These are phyloP conservation scores for Anarhynchus alexandrinus DNA, from an alignment of 2,113 vertebrate species.

Conservation along the genomic window DNA sequence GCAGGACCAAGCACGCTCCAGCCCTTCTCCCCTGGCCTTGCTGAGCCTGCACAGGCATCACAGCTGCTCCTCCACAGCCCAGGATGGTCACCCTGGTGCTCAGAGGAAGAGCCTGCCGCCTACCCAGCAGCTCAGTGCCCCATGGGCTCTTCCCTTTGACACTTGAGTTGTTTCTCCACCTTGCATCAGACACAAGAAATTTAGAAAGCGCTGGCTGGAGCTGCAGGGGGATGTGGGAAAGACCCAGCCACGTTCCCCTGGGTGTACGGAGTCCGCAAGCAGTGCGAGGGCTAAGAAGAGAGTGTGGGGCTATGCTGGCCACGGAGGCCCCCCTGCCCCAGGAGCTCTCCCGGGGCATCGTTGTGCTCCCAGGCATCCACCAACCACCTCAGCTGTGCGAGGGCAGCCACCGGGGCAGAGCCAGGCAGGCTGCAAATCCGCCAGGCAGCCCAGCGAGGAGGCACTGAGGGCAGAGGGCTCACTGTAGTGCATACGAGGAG, in stretches of 20 bases:
- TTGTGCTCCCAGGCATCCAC: not conserved
- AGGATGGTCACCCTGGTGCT: not conserved
- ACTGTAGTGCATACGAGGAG: conserved; percentile 8
- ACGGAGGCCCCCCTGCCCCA: not conserved
- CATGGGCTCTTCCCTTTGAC: conserved; percentile 17
- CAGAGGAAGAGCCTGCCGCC: not conserved
- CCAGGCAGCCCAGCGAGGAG: conserved; percentile 4
- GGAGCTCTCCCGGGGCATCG: not conserved
- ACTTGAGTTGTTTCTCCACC: conserved; percentile 2
- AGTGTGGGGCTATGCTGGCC: not conserved
- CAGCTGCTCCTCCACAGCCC: not conserved
- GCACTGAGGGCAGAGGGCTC: conserved; percentile 42
- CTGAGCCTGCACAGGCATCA: conserved; percentile 1
- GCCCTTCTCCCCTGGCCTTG: conserved; percentile 40
- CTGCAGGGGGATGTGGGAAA: not conserved
- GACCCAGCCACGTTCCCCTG: not conserved
- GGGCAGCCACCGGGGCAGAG: not conserved
- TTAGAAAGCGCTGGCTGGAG: not conserved
- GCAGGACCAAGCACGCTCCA: conserved; percentile 21
- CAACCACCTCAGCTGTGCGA: not conserved
- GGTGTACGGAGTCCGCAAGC: not conserved
- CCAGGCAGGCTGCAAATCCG: not conserved
- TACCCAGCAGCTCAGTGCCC: not conserved
- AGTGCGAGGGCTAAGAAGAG: not conserved
- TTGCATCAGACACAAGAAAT: not conserved